These are phyloP conservation scores for Platysteira castanea DNA, from an alignment of 2,113 vertebrate species.

Conservation along the genomic window DNA sequence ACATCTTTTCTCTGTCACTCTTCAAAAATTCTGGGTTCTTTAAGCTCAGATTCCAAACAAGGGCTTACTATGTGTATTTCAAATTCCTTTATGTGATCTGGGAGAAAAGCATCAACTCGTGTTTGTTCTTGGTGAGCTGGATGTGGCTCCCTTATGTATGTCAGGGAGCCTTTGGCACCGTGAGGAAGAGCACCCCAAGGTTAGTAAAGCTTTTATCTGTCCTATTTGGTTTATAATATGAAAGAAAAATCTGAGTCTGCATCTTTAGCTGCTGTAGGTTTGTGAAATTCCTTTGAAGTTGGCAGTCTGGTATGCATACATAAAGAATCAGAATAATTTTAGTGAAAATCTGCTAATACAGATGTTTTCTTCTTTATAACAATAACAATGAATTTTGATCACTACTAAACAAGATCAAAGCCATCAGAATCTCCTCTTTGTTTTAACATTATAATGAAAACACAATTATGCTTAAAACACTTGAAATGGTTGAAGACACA, in stretches of 20 bases:
- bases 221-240: neutral
- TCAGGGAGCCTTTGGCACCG: neutral
- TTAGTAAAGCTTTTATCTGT: neutral
- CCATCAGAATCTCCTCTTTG: neutral
- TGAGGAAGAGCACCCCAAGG: neutral
- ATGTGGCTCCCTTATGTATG: neutral
- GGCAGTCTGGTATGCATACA: neutral
- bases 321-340: neutral
- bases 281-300: conserved; percentile 1
- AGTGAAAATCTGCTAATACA: neutral
- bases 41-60: neutral
- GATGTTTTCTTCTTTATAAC: neutral
- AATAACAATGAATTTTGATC: neutral
- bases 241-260: neutral
- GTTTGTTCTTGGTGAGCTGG: neutral
- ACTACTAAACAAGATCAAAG: neutral
- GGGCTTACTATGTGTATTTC: neutral
- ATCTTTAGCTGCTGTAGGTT: neutral
- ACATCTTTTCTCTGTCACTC: neutral
- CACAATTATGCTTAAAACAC: neutral
- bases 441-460: neutral
- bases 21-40: neutral
- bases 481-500: neutral
- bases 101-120: neutral
- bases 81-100: neutral